phyloP scores from a whole-genome alignment of 2,113 vertebrate species.

The Anolis carolinensis region DNA sequence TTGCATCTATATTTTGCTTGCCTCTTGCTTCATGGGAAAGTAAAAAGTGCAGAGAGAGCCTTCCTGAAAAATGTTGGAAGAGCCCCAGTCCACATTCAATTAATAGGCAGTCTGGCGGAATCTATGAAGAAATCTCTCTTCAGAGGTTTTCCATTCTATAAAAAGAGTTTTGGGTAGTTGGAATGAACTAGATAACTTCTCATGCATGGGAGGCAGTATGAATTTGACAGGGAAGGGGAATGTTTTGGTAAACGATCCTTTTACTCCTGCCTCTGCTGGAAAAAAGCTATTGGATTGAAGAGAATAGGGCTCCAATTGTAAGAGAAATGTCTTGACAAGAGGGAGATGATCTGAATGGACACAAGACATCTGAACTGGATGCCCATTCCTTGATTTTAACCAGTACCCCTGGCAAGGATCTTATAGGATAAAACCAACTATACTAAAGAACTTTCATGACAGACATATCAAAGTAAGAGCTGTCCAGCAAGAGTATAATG shows the following conservation, averaged over 20 bases:
- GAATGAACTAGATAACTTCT: neutral
- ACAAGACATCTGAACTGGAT: neutral
- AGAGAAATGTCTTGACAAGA: neutral
- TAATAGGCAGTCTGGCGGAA: neutral
- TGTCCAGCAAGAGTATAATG: too few species aligned
- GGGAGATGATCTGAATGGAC: too few species aligned
- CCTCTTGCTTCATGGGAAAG: neutral
- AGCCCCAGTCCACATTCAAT: neutral
- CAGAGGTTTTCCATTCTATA: conserved; percentile 1
- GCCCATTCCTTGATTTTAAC: too few species aligned
- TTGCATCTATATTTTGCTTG: neutral
- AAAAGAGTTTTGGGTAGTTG: conserved; percentile 19
- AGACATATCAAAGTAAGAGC: too few species aligned
- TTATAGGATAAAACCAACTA: too few species aligned
- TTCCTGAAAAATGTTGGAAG: neutral
- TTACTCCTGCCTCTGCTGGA: neutral
- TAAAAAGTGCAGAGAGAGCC: neutral
- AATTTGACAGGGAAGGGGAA: neutral
- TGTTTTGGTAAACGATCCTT: neutral
- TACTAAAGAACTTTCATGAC: too few species aligned
- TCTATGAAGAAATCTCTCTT: neutral
- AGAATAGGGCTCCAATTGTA: neutral
- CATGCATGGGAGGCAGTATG: conserved; percentile 9
- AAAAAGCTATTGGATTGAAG: neutral
- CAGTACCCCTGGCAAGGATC: too few species aligned